Evolutionary conservation across 2,797 vertebrate genomes (phyloP), one percentile per base, ranked within the genome.

Genomic region (Hydrocynus forskahlii): DNA sequence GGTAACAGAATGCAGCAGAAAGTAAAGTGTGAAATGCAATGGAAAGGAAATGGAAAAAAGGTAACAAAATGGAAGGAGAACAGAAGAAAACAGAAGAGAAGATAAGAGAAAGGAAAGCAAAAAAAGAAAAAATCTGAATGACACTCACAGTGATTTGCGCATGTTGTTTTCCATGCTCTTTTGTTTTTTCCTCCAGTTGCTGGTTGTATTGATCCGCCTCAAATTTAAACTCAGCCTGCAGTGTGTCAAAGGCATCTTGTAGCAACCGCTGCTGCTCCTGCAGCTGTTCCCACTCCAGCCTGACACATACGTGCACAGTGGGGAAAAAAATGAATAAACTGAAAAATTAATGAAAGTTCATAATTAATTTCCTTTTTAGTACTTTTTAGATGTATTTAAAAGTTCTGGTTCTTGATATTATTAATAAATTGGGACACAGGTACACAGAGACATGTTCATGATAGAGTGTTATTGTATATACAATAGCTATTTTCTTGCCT

Each of bases 201-300:
- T 95, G 96, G 76, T 89, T 92, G 66, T 95, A 90, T 75, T 96
- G 95, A 85, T 98, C 96, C 0, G 91, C 91, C 82, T 99, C 97
- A 93, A 97, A 99, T 89, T 96, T 97, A 14, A 94, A 89, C 87
- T 97, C 96, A 59, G 97, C 98, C 86, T 98, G 96, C 74, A 98
- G 90, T 76, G 96, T 96, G 83, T 99, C 97, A 13, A 94, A 96
- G 40, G 94, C 94, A 84, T 99, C 97, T 92, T 98, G 97, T 50
- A 98, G 92, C 38, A 93, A 93, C 54, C 94, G 91, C 86, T 97
- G 96, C 88, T 95, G 95, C 89, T 97, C 96, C 83, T 98, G 93
- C 81, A 97, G 87, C 85, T 94, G 95, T 90, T 99, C 97, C 79
- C 96, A 96, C 87, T 99, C 96, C 84, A 96, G 87, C 82, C 98